phyloP scores from a whole-genome alignment of 2,113 vertebrate genomes.

The Xenus cinereus region DNA sequence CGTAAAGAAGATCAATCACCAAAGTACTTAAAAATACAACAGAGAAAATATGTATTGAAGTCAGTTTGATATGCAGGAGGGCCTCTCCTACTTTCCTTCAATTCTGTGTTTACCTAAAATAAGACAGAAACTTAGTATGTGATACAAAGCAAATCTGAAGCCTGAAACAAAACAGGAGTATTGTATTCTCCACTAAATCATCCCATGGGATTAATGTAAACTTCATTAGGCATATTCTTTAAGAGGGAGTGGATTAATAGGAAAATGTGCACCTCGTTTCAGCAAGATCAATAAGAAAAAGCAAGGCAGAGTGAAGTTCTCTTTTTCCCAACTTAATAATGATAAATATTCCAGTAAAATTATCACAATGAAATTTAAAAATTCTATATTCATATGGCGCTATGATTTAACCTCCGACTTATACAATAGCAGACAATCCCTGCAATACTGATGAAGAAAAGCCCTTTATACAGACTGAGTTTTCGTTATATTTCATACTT shows the following conservation, averaged over 20 bases:
- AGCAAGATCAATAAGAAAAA: not conserved
- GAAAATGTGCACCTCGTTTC: not conserved
- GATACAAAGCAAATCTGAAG: not conserved
- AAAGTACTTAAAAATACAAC: not conserved
- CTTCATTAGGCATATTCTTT: not conserved
- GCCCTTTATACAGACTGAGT: not conserved
- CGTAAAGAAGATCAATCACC: not conserved
- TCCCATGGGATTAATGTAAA: not conserved
- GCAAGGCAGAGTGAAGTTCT: not conserved
- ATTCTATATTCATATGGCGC: not conserved
- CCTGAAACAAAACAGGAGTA: not conserved
- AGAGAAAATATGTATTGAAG: not conserved
- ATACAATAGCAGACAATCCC: not conserved
- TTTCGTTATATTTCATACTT: not conserved
- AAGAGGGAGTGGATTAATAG: not conserved
- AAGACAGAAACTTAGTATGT: not conserved
- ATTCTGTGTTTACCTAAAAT: not conserved
- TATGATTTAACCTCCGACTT: not conserved
- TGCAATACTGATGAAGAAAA: not conserved
- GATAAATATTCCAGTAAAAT: not conserved
- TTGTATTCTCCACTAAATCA: not conserved
- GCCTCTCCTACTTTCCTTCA: not conserved
- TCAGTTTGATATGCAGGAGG: not conserved
- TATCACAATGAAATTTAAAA: not conserved
- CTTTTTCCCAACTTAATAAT: not conserved